A percentile compares a stretch with the other conserved stretches of the same genome.
Evolutionary conservation across 2,797 vertebrate species (phyloP).

Genomic region (Gobio occitaniae): DNA sequence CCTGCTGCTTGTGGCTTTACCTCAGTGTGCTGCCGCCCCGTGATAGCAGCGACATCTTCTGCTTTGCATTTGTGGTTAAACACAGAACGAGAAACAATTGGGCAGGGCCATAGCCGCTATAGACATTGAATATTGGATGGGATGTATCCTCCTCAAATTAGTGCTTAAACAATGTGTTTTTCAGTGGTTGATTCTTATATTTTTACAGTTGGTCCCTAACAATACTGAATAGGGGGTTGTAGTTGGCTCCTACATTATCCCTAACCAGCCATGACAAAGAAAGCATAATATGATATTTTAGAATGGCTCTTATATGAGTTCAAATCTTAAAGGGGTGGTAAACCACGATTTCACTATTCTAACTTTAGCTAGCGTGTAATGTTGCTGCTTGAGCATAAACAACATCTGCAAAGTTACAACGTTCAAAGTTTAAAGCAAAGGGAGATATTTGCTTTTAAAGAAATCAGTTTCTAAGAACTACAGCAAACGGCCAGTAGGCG

Average conservation of each 20-base stretch:
- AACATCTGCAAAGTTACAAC: no score
- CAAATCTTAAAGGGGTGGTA: no score
- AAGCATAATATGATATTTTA: background rate
- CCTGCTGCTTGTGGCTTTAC: constrained; percentile 46
- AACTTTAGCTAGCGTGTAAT: no score
- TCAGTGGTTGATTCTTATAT: background rate
- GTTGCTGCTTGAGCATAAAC: no score
- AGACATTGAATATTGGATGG: background rate
- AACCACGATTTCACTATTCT: no score
- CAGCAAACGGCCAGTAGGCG: no score
- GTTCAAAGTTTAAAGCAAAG: no score
- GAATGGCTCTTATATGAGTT: background rate
- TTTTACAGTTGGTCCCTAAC: background rate
- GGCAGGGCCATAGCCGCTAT: constrained; percentile 14
- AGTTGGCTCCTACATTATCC: background rate
- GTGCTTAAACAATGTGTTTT: background rate
- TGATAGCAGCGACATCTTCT: constrained; percentile 45
- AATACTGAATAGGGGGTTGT: background rate
- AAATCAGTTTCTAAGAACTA: no score
- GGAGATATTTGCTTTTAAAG: no score
- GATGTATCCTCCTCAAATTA: background rate
- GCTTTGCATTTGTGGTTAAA: constrained; percentile 37
- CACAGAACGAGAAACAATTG: constrained; percentile 46
- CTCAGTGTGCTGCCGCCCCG: constrained; percentile 39
- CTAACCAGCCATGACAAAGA: background rate